phyloP scores from a whole-genome alignment of 2,797 vertebrate species.

The Neosilurus hyrtlii region DNA sequence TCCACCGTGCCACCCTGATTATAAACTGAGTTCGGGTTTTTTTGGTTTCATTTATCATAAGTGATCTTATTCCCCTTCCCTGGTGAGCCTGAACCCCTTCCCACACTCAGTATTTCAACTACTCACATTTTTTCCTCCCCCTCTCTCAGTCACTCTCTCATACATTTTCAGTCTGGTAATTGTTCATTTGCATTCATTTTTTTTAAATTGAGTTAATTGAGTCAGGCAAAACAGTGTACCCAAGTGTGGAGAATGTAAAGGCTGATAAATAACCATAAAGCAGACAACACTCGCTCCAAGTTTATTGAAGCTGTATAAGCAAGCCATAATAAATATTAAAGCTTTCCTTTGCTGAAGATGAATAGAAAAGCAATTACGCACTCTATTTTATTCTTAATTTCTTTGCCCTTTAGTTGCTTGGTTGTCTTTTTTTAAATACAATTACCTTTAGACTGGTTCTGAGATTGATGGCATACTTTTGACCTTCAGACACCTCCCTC shows the following conservation, averaged over 20 bases:
- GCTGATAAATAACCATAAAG: conserved; percentile 44
- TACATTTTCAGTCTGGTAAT: conserved; percentile 21
- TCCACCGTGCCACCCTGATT: no score
- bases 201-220: conserved; percentile 46
- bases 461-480: conserved; percentile 13
- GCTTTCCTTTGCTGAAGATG: conserved; percentile 13
- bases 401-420: not conserved
- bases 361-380: conserved; percentile 30
- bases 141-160: conserved; percentile 24
- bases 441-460: not conserved
- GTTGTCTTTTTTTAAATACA: conserved; percentile 23
- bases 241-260: conserved; percentile 32
- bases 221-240: conserved; percentile 38
- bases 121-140: not conserved
- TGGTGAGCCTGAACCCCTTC: not conserved
- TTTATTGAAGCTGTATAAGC: conserved; percentile 23
- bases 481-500: not conserved
- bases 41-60: conserved; percentile 14
- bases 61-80: conserved; percentile 16
- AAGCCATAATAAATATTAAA: conserved; percentile 16
- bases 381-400: not conserved
- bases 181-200: conserved; percentile 47
- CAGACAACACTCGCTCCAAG: conserved; percentile 20
- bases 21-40: not conserved
- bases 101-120: not conserved